Conservation (phyloP, 1,140 invertebrate genomes). For the Argopecten irradians region DNA sequence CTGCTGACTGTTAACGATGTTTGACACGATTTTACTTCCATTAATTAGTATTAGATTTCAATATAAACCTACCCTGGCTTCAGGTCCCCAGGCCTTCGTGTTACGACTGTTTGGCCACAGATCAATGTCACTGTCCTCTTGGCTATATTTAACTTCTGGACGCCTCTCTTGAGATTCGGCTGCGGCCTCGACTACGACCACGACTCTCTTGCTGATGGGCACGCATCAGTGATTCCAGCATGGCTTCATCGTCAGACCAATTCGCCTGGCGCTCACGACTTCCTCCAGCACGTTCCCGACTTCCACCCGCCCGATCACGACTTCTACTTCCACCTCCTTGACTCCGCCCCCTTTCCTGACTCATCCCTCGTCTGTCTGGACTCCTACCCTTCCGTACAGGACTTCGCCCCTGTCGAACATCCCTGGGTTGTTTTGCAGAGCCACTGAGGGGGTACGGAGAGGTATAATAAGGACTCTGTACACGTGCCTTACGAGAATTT, state of each 20-base stretch:
- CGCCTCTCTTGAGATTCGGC: not conserved
- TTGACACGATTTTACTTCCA: conserved; percentile 16
- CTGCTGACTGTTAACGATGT: not conserved
- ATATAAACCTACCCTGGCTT: conserved; percentile 50
- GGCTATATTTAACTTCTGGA: not conserved
- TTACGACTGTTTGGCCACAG: conserved; percentile 8
- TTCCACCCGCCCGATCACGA: conserved; percentile 17
- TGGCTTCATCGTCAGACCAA: conserved; percentile 31
- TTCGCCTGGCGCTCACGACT: conserved; percentile 25
- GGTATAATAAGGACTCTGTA: conserved; percentile 47
- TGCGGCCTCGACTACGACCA: not conserved
- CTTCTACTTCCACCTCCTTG: conserved; percentile 34
- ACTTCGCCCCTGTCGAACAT: conserved; percentile 28
- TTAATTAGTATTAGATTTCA: not conserved
- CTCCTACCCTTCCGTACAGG: not conserved
- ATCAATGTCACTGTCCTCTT: not conserved
- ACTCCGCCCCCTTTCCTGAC: conserved; percentile 28
- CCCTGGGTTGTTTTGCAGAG: conserved; percentile 10
- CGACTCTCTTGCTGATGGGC: conserved; percentile 26
- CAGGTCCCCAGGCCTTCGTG: conserved; percentile 53
- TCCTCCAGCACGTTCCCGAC: not conserved
- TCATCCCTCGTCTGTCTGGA: not conserved
- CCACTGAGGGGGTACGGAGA: conserved; percentile 30
- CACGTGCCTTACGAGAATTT: not conserved
- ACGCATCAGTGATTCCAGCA: not conserved